These are phyloP conservation scores for Hestina assimilis DNA, from an alignment of 1,140 invertebrate species.

Conservation along the genomic window DNA sequence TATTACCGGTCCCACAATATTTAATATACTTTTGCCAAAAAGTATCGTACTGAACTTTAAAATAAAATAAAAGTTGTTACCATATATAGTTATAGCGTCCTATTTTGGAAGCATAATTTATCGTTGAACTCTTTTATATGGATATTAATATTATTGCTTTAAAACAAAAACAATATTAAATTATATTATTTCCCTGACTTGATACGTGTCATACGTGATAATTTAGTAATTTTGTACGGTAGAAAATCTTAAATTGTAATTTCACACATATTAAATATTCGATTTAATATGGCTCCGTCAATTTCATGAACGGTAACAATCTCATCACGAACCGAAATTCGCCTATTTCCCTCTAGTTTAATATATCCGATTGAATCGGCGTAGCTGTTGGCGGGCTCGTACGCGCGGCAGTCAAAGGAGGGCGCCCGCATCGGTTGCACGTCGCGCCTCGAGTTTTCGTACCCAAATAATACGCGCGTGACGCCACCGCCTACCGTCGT, in stretches of 20 bases:
- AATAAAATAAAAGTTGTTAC: no score
- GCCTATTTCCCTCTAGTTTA: conserved; percentile 54
- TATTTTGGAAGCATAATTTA: no score
- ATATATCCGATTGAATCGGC: conserved; percentile 44
- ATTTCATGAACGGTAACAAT: conserved; percentile 50
- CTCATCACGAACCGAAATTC: conserved; percentile 52
- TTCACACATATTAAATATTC: conserved; percentile 51
- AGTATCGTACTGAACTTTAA: no score
- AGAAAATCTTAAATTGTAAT: conserved; percentile 35
- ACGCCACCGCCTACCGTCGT: conserved; percentile 3
- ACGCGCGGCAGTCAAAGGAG: conserved; percentile 53
- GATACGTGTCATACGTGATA: conserved; percentile 12
- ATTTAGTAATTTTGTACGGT: background rate
- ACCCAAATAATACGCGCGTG: conserved; percentile 8
- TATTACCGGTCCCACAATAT: no score
- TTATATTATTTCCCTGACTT: background rate
- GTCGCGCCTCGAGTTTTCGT: conserved; percentile 25
- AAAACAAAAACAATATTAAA: background rate
- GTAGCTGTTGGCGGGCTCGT: conserved; percentile 18
- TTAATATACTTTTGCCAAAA: no score
- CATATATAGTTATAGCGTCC: no score
- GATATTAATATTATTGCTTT: background rate
- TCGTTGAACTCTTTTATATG: conserved; percentile 62
- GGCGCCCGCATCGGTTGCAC: conserved; percentile 53
- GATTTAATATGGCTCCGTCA: conserved; percentile 39